A percentile compares a stretch with the other conserved stretches of the same genome.
These are phyloP conservation scores for Calliphora vomitoria DNA, from an alignment of 2,888 invertebrate species.

Conservation along the genomic window DNA sequence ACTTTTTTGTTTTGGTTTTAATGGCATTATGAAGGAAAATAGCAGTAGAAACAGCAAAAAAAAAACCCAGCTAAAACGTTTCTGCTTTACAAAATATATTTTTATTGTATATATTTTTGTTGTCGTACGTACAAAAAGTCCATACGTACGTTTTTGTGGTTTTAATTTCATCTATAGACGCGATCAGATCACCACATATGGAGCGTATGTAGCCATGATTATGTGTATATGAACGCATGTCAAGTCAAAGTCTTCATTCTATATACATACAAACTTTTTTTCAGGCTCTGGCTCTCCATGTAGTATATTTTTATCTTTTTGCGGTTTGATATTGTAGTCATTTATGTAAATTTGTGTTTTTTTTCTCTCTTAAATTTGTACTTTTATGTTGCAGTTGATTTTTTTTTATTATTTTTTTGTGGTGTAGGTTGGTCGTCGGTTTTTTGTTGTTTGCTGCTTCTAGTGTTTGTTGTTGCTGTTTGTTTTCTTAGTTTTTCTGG, in stretches of 20 bases:
- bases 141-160: constrained; percentile 54
- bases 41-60: constrained; percentile 19
- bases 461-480: constrained; percentile 49
- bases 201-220: constrained; percentile 5
- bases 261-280: constrained; percentile 8
- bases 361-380: constrained; percentile 19
- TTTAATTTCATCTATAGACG: constrained; percentile 56
- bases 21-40: constrained; percentile 18
- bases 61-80: constrained; percentile 54
- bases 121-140: constrained; percentile 21
- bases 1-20: constrained; percentile 65
- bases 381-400: too few relatives aligned
- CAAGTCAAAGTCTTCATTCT: constrained; percentile 59
- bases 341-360: constrained; percentile 64
- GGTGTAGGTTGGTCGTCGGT: constrained; percentile 58
- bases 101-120: constrained; percentile 24
- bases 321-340: constrained; percentile 60
- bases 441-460: constrained; percentile 42
- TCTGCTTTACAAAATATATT: constrained; percentile 63
- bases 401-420: constrained; percentile 16
- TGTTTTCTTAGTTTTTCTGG: constrained; percentile 69
- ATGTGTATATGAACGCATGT: constrained; percentile 41
- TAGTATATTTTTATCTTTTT: constrained; percentile 58
- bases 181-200: constrained; percentile 56
- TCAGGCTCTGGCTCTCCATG: constrained; percentile 16